phyloP scores from a whole-genome alignment of 2,888 invertebrate species.

The Tryphoninae sp. region DNA sequence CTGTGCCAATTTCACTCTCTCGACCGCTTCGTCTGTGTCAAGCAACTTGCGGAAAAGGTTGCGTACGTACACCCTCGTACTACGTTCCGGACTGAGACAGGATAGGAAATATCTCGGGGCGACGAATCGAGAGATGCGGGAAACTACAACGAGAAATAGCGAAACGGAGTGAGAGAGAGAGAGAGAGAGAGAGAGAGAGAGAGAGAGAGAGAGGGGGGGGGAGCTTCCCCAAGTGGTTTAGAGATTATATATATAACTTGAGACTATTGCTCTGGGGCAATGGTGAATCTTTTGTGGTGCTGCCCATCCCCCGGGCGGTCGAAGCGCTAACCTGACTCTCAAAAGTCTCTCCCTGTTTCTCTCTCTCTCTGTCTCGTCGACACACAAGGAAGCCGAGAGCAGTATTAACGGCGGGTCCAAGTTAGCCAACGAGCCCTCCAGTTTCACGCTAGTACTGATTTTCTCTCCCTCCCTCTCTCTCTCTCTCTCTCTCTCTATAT shows the following conservation, averaged over 20 bases:
- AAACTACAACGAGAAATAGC: background rate
- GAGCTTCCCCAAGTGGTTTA: slow-evolving; percentile 44
- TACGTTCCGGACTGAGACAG: background rate
- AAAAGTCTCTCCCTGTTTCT: slow-evolving; percentile 27
- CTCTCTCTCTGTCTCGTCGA: slow-evolving; percentile 10
- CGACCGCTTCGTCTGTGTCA: slow-evolving; percentile 2
- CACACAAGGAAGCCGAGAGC: slow-evolving; percentile 33
- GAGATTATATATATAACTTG: slow-evolving; percentile 42
- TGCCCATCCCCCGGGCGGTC: slow-evolving; percentile 47
- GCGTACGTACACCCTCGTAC: background rate
- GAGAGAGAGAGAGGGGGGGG: slow-evolving; percentile 12
- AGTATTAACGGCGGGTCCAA: slow-evolving; percentile 50
- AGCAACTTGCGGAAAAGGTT: slow-evolving; percentile 26
- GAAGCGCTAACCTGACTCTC: slow-evolving; percentile 51
- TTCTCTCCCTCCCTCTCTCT: slow-evolving; percentile 25
- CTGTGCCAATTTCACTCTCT: background rate
- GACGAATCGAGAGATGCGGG: slow-evolving; percentile 5
- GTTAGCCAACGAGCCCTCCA: slow-evolving; percentile 49
- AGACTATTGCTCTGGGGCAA: slow-evolving; percentile 43
- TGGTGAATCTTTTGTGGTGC: slow-evolving; percentile 57
- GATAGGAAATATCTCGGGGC: slow-evolving; percentile 37
- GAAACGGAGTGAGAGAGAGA: slow-evolving; percentile 4
- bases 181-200: slow-evolving; percentile 7
- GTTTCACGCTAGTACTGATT: slow-evolving; percentile 33
- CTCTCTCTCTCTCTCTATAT: slow-evolving; percentile 35